A percentile compares a stretch with the other conserved stretches of the same genome.
These are phyloP conservation scores for Malurus alboscapulatus DNA, from an alignment of 2,113 vertebrate genomes.

Conservation along the genomic window DNA sequence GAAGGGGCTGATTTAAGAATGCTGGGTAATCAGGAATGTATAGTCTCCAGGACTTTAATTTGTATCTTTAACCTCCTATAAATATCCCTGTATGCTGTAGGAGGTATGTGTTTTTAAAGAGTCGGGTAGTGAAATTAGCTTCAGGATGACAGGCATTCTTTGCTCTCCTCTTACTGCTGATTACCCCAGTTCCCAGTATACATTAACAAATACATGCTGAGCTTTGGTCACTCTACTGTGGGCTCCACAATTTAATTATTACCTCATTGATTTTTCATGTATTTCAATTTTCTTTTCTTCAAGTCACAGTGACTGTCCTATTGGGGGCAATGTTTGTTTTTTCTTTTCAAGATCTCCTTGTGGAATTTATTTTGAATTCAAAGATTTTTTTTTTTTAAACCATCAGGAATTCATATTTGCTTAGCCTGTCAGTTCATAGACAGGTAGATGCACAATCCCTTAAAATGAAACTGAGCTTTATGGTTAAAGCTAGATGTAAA, in stretches of 20 bases:
- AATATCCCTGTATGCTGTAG: conserved; percentile 81
- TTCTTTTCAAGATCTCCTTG: conserved; percentile 67
- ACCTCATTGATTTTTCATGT: conserved; percentile 83
- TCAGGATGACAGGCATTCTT: conserved; percentile 63
- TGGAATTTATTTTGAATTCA: conserved; percentile 69
- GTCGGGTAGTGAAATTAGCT: conserved; percentile 74
- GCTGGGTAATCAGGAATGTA: conserved; percentile 91
- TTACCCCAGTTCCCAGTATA: conserved; percentile 62
- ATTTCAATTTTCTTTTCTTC: conserved; percentile 80
- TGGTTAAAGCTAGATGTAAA: conserved; percentile 22
- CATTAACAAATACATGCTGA: conserved; percentile 72
- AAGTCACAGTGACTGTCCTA: conserved; percentile 65
- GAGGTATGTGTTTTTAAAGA: conserved; percentile 78
- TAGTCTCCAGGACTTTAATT: conserved; percentile 83
- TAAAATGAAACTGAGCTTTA: conserved; percentile 16
- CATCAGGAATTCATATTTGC: conserved; percentile 46
- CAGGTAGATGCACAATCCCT: background rate
- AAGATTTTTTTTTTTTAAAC: conserved; percentile 43
- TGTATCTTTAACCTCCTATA: conserved; percentile 89
- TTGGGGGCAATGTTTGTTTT: conserved; percentile 70
- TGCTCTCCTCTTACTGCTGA: conserved; percentile 71
- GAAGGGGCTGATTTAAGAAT: conserved; percentile 88
- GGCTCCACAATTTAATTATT: conserved; percentile 80
- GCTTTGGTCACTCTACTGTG: conserved; percentile 50
- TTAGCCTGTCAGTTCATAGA: conserved; percentile 11